A percentile compares a stretch with the other conserved stretches of the same genome.
Evolutionary conservation across 2,888 invertebrate species (phyloP).

Genomic region (Ormyrus pomaceus): DNA sequence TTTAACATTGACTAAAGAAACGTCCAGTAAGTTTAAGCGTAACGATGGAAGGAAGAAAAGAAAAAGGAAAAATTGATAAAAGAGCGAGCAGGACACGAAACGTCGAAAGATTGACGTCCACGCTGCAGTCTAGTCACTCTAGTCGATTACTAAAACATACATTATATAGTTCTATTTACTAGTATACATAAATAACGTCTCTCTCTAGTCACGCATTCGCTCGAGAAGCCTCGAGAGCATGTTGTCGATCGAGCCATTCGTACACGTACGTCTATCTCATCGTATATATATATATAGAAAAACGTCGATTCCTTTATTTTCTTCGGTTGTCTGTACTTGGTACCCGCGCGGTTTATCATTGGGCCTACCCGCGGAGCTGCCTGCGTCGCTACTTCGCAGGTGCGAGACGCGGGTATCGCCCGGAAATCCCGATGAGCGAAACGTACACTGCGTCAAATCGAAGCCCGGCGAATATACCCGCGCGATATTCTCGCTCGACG

Average conservation of each 20-base stretch:
- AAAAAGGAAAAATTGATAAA: slow-evolving; percentile 47
- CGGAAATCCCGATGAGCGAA: background rate
- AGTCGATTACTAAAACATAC: slow-evolving; percentile 66
- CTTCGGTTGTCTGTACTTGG: slow-evolving; percentile 19
- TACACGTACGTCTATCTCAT: background rate
- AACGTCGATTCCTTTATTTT: slow-evolving; percentile 52
- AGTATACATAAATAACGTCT: slow-evolving; percentile 52
- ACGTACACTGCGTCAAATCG: background rate
- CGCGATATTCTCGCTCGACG: background rate
- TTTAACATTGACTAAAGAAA: slow-evolving; percentile 71
- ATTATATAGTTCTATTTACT: slow-evolving; percentile 61
- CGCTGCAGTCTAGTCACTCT: slow-evolving; percentile 74
- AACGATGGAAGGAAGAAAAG: slow-evolving; percentile 50
- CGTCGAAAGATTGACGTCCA: slow-evolving; percentile 67
- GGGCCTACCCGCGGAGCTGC: background rate
- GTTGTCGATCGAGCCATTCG: slow-evolving; percentile 21
- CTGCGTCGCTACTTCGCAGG: background rate
- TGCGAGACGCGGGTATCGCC: background rate
- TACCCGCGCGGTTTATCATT: background rate
- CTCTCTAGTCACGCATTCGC: slow-evolving; percentile 69
- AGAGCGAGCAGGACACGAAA: slow-evolving; percentile 12
- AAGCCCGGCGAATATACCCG: background rate
- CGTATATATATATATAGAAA: background rate
- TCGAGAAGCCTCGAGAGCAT: slow-evolving; percentile 47
- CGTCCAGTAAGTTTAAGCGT: slow-evolving; percentile 75